Evolutionary conservation across 2,888 invertebrate species (phyloP).

Genomic region (Podotricha telesiphe): DNA sequence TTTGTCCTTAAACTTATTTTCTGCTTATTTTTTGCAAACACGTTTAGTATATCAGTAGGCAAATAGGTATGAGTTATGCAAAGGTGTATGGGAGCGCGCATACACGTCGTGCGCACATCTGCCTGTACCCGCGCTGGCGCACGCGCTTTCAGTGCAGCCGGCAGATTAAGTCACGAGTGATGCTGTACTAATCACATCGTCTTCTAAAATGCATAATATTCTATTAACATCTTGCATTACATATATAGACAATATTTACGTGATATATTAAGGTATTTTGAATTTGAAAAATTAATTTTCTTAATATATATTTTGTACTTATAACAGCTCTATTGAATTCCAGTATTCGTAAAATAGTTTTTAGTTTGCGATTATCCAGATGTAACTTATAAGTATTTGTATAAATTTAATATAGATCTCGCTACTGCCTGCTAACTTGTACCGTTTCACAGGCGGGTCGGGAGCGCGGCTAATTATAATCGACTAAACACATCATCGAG

Average conservation of each 20-base stretch:
- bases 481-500: slow-evolving; percentile 81
- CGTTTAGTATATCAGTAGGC: slow-evolving; percentile 41
- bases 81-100: slow-evolving; percentile 44
- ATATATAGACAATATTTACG: slow-evolving; percentile 28
- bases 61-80: slow-evolving; percentile 45
- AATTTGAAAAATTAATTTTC: neutral
- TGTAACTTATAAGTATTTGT: neutral
- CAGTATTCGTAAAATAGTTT: no score
- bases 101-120: slow-evolving; percentile 68
- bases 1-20: slow-evolving; percentile 22
- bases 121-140: slow-evolving; percentile 56
- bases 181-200: neutral
- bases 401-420: neutral
- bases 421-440: slow-evolving; percentile 53
- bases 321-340: no score
- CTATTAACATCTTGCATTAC: neutral
- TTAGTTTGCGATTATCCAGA: no score
- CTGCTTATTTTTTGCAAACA: slow-evolving; percentile 28
- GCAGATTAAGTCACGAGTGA: slow-evolving; percentile 44
- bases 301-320: no score
- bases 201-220: neutral
- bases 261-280: neutral
- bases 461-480: slow-evolving; percentile 81
- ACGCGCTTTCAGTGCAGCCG: slow-evolving; percentile 52
- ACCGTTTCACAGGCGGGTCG: slow-evolving; percentile 56